These are phyloP conservation scores for Tetramorium alpestre DNA, from an alignment of 1,140 invertebrate species.

Conservation along the genomic window DNA sequence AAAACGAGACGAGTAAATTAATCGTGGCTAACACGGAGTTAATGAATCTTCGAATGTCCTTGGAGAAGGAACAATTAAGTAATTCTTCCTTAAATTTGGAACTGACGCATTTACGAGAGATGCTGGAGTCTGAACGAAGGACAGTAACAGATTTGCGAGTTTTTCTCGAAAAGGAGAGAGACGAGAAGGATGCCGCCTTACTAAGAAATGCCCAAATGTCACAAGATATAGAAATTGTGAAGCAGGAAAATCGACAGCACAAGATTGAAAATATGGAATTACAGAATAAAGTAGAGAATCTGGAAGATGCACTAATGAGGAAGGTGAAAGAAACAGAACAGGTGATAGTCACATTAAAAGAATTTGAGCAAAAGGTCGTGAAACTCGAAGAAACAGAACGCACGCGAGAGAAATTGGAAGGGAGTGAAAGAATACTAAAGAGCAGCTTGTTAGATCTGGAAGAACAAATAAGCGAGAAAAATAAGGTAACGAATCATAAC, in stretches of 20 bases:
- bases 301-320: conserved; percentile 77
- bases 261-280: conserved; percentile 86
- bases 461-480: conserved; percentile 90
- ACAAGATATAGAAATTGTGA: conserved; percentile 91
- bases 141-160: conserved; percentile 76
- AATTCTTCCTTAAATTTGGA: conserved; percentile 80
- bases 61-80: conserved; percentile 78
- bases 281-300: conserved; percentile 78
- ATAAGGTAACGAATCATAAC: conserved; percentile 77
- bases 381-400: conserved; percentile 85
- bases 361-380: conserved; percentile 84
- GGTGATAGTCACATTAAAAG: conserved; percentile 82
- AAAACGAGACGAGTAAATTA: conserved; percentile 76
- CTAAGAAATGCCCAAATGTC: conserved; percentile 94
- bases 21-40: conserved; percentile 75
- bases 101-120: conserved; percentile 76
- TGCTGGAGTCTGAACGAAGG: conserved; percentile 78
- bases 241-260: conserved; percentile 89
- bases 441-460: conserved; percentile 89
- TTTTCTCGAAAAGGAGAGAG: conserved; percentile 86
- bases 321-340: conserved; percentile 86
- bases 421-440: conserved; percentile 87
- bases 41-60: conserved; percentile 74
- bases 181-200: conserved; percentile 92
- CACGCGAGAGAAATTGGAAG: conserved; percentile 82